phyloP scores from a whole-genome alignment of 2,113 vertebrate genomes.

The Bucco capensis region DNA sequence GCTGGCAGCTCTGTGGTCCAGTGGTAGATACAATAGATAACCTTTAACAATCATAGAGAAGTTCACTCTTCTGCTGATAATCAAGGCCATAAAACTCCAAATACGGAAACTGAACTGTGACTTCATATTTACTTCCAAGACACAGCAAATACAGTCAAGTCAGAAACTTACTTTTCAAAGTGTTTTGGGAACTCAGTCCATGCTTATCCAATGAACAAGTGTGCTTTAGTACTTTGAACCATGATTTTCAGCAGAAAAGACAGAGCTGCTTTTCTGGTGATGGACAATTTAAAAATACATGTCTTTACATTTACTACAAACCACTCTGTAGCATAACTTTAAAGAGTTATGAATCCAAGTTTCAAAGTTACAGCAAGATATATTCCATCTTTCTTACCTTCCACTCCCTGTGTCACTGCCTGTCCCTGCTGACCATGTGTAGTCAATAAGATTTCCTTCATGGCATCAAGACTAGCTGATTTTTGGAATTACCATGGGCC shows the following conservation, averaged over 20 bases:
- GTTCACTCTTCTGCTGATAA: neutral
- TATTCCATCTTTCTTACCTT: neutral
- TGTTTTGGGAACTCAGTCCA: neutral
- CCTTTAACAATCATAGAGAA: neutral
- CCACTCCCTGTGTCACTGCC: neutral
- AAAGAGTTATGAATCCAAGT: neutral
- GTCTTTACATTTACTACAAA: neutral
- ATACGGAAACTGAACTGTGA: neutral
- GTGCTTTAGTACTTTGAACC: neutral
- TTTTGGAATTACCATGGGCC: conserved; percentile 41
- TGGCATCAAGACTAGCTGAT: conserved; percentile 55
- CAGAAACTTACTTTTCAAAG: neutral
- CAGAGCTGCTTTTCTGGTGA: neutral
- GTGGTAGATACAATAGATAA: neutral
- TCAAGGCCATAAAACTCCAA: neutral
- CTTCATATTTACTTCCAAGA: neutral
- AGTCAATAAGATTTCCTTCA: conserved; percentile 33
- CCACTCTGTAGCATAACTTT: neutral
- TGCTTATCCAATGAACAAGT: neutral
- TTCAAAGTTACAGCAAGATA: neutral
- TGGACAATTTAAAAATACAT: neutral
- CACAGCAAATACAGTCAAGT: too few relatives aligned
- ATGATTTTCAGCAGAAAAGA: neutral
- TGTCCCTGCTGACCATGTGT: neutral
- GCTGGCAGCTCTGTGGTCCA: neutral